Conservation (phyloP, 2,113 vertebrate genomes). For the Pipra filicauda region DNA sequence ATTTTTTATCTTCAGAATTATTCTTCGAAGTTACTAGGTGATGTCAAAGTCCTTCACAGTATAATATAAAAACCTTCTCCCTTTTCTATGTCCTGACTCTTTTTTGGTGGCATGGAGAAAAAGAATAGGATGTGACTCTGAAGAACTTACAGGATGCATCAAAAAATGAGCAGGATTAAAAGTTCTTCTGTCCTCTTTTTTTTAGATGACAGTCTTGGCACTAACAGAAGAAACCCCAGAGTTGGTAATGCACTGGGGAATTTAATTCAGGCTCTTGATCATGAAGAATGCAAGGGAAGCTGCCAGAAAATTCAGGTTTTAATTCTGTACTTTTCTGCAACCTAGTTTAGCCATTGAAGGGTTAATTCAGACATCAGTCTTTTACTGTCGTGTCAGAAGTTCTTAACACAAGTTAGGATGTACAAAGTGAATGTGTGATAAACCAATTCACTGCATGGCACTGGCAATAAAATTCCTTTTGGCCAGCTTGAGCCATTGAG, state of each 20-base stretch:
- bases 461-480: neutral
- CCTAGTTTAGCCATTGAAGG: neutral
- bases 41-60: neutral
- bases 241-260: neutral
- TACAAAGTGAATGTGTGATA: rapidly evolving
- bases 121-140: neutral
- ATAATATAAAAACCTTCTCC: neutral
- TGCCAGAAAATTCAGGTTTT: neutral
- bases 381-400: neutral
- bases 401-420: neutral
- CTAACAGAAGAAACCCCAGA: neutral
- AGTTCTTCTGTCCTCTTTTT: neutral
- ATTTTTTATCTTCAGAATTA: constrained; percentile 1
- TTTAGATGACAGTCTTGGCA: neutral
- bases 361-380: neutral
- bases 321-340: neutral
- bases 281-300: neutral
- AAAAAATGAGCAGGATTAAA: neutral
- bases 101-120: neutral
- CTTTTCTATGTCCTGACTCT: neutral
- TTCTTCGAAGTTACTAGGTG: neutral
- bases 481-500: neutral
- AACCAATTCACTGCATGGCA: neutral
- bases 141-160: neutral
- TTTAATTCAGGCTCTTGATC: neutral